Evolutionary conservation across 1,140 invertebrate genomes (phyloP), one percentile per base, ranked within the genome.

Genomic region (Drosophila trapezifrons): DNA sequence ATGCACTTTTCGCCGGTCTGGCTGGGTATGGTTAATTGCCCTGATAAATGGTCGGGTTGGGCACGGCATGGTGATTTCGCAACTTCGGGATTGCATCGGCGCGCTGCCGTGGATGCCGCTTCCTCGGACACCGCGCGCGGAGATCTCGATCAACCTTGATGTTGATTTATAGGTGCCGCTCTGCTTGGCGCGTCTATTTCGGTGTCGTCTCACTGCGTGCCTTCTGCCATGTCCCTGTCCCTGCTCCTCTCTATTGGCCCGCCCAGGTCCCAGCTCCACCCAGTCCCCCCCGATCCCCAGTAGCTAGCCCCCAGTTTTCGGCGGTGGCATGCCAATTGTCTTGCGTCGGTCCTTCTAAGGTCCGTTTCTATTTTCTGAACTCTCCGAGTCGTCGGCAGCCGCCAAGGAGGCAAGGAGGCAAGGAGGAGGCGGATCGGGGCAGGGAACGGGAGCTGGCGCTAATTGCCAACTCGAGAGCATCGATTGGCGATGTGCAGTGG

Each of bases 361-460:
- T 91, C 91, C 86, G 90, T 91, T 91, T 85, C 90, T 91, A 91
- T 96, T 97, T 93, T 94, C 96, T 75, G 80, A 89, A 80, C 64
- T 72, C 59, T 71, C 80, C 63, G 67, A 67, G 49, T 46, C 46
- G 62, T 65, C 62, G 37, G 27, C 56, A 15, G 58, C 52, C 40
- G 80, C 65, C 63, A 54, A 65, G 64, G 29, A 18, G 47, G 43
- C 51, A 37, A 42, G n/a, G 49, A 42, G 29, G 29, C 29, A 29
- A 29, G 27, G 27, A 29, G 1, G 1, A 0, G 13, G 20, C 13
- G 58, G 49, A 27, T 12, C 20, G 42, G 43, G 38, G 10, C 15
- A 4, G 29, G 37, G 37, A 4, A 38, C 6, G 63, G 62, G 27
- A 20, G 37, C 32, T 8, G 59, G 22, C 20, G 54, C 59, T 47